Conservation (phyloP, 2,888 invertebrate species). For the Pristionchus maxplancki region DNA sequence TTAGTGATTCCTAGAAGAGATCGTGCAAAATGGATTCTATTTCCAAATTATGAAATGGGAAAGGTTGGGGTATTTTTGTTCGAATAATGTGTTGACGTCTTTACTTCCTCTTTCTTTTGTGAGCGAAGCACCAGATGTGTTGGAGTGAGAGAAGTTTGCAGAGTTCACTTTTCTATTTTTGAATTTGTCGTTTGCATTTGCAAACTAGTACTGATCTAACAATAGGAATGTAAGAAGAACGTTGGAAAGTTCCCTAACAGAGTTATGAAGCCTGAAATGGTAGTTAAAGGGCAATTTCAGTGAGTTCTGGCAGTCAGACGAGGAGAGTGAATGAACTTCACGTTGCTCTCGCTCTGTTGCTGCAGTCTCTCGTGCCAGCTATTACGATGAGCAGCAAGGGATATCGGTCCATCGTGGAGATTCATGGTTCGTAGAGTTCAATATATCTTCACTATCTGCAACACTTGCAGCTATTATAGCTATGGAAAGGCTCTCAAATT, state of each 20-base stretch:
- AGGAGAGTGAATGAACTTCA: neutral
- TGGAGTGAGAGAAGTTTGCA: neutral
- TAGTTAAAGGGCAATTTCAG: too few species aligned
- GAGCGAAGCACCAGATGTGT: neutral
- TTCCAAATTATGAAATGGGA: neutral
- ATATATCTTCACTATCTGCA: neutral
- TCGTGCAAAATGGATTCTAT: neutral
- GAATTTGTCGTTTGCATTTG: too few species aligned
- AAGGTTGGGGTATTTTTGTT: neutral
- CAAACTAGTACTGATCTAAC: too few species aligned
- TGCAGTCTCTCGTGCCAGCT: neutral
- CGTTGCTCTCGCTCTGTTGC: neutral
- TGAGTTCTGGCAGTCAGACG: conserved; percentile 1
- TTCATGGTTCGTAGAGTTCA: neutral
- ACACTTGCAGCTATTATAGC: neutral
- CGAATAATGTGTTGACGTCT: neutral
- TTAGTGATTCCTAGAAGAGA: neutral
- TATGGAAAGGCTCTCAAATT: too few species aligned
- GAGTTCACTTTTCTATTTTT: too few species aligned
- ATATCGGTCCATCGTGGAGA: conserved; percentile 17
- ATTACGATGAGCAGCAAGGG: conserved; percentile 32
- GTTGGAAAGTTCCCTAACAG: too few species aligned
- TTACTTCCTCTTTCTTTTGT: neutral
- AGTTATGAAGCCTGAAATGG: too few species aligned
- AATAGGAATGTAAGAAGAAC: too few species aligned